A percentile compares a stretch with the other conserved stretches of the same genome.
These are phyloP conservation scores for Syrrhaptes paradoxus DNA, from an alignment of 2,113 vertebrate species.

Conservation along the genomic window DNA sequence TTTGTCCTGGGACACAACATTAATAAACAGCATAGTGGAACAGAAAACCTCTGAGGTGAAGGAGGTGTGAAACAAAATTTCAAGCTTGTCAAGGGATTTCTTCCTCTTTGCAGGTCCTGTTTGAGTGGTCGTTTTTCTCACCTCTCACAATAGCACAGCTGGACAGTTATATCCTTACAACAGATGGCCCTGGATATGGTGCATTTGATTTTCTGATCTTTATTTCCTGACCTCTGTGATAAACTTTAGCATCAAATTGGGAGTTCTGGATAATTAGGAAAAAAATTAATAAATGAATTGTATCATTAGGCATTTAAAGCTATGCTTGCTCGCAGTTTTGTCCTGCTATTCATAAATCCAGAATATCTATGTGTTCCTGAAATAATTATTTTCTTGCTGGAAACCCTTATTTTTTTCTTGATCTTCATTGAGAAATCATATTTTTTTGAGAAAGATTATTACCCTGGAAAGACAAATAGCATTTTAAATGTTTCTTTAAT, in stretches of 20 bases:
- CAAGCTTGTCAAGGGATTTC: neutral
- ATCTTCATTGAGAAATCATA: neutral
- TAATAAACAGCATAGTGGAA: neutral
- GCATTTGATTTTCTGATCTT: neutral
- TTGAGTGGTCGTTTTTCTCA: neutral
- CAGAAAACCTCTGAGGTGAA: neutral
- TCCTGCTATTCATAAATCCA: neutral
- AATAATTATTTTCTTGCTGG: neutral
- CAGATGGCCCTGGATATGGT: neutral
- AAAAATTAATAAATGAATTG: neutral
- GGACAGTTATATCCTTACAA: neutral
- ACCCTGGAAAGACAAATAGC: neutral
- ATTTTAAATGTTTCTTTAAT: neutral
- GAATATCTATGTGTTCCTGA: neutral
- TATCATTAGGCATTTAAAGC: neutral
- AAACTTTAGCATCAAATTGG: neutral
- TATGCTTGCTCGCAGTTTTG: neutral
- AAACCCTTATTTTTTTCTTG: neutral
- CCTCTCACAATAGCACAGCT: neutral
- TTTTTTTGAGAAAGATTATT: neutral
- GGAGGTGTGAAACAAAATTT: conserved; percentile 25
- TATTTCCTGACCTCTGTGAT: neutral
- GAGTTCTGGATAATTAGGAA: neutral
- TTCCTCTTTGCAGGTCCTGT: neutral
- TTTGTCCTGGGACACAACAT: neutral